These are phyloP conservation scores for Bubo blakistoni DNA, from an alignment of 2,113 vertebrate species.

Conservation along the genomic window DNA sequence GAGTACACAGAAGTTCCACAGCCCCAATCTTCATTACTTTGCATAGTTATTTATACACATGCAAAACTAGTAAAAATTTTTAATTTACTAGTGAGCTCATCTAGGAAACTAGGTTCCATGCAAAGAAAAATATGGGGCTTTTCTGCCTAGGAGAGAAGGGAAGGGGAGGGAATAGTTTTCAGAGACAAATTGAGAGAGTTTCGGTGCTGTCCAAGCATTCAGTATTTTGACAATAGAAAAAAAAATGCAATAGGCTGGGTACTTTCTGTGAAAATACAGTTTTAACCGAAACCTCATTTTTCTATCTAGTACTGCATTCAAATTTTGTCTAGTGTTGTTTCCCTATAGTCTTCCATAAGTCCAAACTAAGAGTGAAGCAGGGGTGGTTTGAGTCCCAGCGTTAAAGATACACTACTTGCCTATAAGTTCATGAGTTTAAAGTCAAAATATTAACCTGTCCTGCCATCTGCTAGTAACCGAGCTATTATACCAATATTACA, in stretches of 20 bases:
- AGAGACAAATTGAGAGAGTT: neutral
- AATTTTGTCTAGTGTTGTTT: neutral
- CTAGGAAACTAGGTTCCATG: neutral
- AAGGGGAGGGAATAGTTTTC: neutral
- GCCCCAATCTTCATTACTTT: neutral
- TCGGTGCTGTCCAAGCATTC: neutral
- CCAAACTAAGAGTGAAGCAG: neutral
- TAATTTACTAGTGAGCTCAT: neutral
- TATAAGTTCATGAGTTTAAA: neutral
- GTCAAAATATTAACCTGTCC: neutral
- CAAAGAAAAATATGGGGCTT: neutral
- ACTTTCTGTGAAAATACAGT: neutral
- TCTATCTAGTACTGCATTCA: neutral
- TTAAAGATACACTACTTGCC: neutral
- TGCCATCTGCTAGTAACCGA: neutral
- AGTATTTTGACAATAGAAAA: neutral
- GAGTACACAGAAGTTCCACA: neutral
- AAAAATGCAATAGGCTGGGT: neutral
- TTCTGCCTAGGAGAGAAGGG: neutral
- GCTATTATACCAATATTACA: neutral
- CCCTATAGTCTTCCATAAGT: neutral
- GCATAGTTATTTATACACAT: neutral
- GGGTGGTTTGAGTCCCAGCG: neutral
- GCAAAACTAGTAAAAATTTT: neutral
- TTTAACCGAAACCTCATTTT: neutral